These are phyloP conservation scores for Automeris io DNA, from an alignment of 2,888 invertebrate genomes.

Conservation along the genomic window DNA sequence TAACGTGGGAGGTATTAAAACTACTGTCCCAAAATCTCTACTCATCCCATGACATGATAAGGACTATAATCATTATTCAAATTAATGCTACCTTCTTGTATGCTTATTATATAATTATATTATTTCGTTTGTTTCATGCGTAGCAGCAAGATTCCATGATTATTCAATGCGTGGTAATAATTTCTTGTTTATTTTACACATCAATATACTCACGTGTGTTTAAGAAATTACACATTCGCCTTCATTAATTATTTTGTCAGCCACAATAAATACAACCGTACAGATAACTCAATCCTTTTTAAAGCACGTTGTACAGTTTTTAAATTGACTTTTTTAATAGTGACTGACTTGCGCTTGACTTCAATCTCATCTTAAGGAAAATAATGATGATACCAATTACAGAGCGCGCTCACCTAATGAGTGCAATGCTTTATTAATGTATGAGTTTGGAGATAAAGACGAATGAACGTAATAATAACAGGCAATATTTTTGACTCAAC, in stretches of 20 bases:
- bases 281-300: conserved; percentile 4
- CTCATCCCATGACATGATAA: not conserved
- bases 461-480: too few species aligned
- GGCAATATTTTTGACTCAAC: too few species aligned
- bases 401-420: too few species aligned
- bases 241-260: conserved; percentile 29
- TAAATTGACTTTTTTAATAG: too few species aligned
- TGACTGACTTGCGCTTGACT: too few species aligned
- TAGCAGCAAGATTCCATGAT: conserved; percentile 5
- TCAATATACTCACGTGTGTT: conserved; percentile 32
- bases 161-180: conserved; percentile 17
- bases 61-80: not conserved
- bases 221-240: conserved; percentile 33
- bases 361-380: too few species aligned
- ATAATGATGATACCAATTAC: too few species aligned
- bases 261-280: not conserved
- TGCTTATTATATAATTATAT: not conserved
- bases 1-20: too few species aligned
- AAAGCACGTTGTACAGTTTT: not conserved
- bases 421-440: too few species aligned
- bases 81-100: not conserved
- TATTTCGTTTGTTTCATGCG: not conserved
- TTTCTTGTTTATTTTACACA: conserved; percentile 44
- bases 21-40: not conserved
- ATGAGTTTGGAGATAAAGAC: too few species aligned